These are phyloP conservation scores for Gymnodraco acuticeps DNA, from an alignment of 2,797 vertebrate species.

Conservation along the genomic window DNA sequence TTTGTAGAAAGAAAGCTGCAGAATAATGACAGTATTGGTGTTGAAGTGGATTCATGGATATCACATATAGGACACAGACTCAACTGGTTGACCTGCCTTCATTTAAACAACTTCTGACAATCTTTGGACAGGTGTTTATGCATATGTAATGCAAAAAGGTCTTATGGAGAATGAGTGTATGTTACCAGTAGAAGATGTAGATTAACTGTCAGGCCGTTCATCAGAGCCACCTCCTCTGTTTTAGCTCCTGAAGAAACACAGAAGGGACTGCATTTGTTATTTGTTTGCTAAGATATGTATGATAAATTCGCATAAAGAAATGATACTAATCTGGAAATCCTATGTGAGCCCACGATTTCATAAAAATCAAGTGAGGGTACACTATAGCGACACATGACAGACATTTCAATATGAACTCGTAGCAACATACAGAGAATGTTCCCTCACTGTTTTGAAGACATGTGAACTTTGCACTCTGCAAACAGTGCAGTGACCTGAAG, in stretches of 20 bases:
- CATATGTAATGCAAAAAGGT: too few relatives aligned
- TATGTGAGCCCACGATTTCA: too few relatives aligned
- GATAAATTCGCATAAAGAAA: too few relatives aligned
- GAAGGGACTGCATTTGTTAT: too few relatives aligned
- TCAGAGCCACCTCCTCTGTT: conserved; percentile 90
- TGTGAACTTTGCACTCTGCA: conserved; percentile 24
- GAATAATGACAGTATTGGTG: conserved; percentile 34
- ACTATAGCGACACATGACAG: not conserved
- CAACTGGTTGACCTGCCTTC: not conserved
- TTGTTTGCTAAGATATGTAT: too few relatives aligned
- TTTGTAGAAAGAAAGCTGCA: conserved; percentile 94
- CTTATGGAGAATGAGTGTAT: not conserved
- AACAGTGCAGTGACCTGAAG: conserved; percentile 34
- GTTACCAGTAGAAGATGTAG: conserved; percentile 93
- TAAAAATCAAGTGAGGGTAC: not conserved
- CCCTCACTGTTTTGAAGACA: not conserved
- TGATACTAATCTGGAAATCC: too few relatives aligned
- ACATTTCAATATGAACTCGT: too few relatives aligned
- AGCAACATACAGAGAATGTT: too few relatives aligned
- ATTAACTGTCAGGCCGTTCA: conserved; percentile 96
- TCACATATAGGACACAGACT: not conserved
- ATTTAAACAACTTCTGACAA: not conserved
- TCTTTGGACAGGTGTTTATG: not conserved
- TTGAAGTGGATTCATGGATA: not conserved
- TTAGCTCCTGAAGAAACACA: conserved; percentile 86